A percentile compares a stretch with the other conserved stretches of the same genome.
Evolutionary conservation across 2,888 invertebrate species (phyloP).

Genomic region (Hesperia comma): DNA sequence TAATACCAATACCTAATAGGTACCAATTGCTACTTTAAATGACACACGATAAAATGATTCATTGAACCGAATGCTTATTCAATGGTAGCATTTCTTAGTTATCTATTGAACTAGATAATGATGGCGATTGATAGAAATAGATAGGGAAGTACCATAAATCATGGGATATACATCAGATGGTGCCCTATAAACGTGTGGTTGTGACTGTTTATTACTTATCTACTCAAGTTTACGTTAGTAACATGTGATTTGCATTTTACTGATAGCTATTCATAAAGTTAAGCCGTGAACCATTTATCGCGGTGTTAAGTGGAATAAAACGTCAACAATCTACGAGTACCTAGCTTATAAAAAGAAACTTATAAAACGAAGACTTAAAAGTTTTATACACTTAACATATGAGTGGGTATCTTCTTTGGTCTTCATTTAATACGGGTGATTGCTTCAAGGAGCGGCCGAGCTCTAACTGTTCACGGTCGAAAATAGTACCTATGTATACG

Average conservation of each 20-base stretch:
- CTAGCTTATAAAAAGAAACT: too few species aligned
- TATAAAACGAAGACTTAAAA: too few species aligned
- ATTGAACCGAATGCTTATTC: constrained; percentile 16
- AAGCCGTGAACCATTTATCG: too few species aligned
- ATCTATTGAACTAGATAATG: constrained; percentile 17
- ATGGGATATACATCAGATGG: constrained; percentile 8
- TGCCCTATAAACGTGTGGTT: not conserved
- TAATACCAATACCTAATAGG: too few species aligned
- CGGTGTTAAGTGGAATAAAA: too few species aligned
- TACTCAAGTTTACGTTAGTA: not conserved
- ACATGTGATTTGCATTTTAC: not conserved
- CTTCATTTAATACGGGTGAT: too few species aligned
- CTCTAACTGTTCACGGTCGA: too few species aligned
- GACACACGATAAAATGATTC: not conserved
- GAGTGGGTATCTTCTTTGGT: too few species aligned
- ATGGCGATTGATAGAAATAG: constrained; percentile 27
- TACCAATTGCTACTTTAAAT: not conserved
- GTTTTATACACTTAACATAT: too few species aligned
- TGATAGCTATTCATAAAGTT: not conserved
- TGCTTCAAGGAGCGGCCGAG: too few species aligned
- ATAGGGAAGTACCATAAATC: constrained; percentile 23
- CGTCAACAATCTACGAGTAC: too few species aligned
- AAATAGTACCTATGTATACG: too few species aligned
- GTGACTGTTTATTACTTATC: not conserved
- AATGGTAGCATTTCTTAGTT: constrained; percentile 12